Conservation (phyloP, 2,797 vertebrate species). For the Buceros bicornis region DNA sequence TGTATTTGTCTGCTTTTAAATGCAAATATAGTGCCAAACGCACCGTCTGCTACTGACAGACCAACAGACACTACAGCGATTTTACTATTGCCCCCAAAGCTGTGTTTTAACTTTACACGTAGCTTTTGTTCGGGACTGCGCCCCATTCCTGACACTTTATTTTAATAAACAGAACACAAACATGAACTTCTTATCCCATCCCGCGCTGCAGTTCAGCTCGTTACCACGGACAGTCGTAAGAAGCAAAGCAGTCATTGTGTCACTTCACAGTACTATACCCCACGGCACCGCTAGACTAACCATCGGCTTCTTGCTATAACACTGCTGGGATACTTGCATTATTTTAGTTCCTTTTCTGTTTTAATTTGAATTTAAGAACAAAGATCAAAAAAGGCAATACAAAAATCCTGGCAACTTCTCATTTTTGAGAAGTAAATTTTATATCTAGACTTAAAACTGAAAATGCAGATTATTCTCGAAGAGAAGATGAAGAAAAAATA, state of each 20-base stretch:
- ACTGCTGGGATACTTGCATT: not conserved
- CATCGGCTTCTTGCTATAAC: not conserved
- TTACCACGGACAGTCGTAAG: not conserved
- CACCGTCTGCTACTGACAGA: not conserved
- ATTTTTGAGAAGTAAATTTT: not conserved
- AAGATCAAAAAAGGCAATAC: not conserved
- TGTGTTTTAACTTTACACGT: not conserved
- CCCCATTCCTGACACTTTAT: not conserved
- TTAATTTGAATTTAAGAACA: not conserved
- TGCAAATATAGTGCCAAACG: not conserved
- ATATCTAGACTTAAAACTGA: not conserved
- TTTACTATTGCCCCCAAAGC: not conserved
- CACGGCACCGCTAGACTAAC: not conserved
- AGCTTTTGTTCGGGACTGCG: not conserved
- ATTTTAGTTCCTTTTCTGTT: not conserved
- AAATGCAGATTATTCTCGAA: not conserved
- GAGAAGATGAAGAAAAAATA: not conserved
- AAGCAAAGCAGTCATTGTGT: not conserved
- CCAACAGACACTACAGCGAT: not conserved
- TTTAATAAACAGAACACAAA: not conserved
- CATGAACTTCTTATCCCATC: not conserved
- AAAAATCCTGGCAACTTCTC: not conserved
- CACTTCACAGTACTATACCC: not conserved
- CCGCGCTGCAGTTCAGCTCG: not conserved
- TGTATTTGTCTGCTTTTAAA: not conserved